Base-by-base conservation (phyloP, 1,140 invertebrate species). In the Calephelis virginiensis region DNA sequence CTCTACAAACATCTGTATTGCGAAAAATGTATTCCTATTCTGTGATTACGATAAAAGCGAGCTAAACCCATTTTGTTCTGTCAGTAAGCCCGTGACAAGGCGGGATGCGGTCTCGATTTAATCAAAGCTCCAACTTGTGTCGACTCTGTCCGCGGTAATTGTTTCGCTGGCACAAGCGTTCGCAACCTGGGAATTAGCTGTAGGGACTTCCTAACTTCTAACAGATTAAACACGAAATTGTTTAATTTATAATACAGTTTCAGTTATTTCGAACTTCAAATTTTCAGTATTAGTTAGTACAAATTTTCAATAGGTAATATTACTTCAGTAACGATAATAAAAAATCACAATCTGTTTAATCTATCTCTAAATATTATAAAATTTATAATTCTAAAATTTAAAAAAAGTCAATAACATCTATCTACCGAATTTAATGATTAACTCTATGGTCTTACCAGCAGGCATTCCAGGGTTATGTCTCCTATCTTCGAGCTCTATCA, bases 41-140 rank as follows among this genome's bases (percentile, higher is more conserved):
- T 50, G 49, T 50, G n/a, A 13, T 17, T 56, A 37, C 28, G 50
- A 37, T 12, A 28, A 10, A 37, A 56, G 50, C 50, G 10, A 56
- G 50, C 50, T 56, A 56, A 56, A 56, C 50, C 50, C 50, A 56
- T 56, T 56, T 56, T 56, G 50, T 56, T 56, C 50, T 28, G 50
- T 56, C 50, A 56, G 50, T 56, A 56, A 56, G 2, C 50, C 50
- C 10, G 50, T 56, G 50, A 56, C 50, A 13, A 56, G 50, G 10
- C 11, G 50, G 28, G 50, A 56, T 56, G 50, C 50, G 50, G 50
- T 56, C 50, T 56, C 50, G 28, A 56, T 56, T 56, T 56, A 56
- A 56, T 56, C 50, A 56, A 56, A 56, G 50, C 50, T 56, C 50
- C 50, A 56, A 56, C 50, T 56, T 37, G 50, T 37, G 14, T 56